Evolutionary conservation across 2,888 invertebrate species (phyloP).

Genomic region (Caenorhabditis macrosperma): DNA sequence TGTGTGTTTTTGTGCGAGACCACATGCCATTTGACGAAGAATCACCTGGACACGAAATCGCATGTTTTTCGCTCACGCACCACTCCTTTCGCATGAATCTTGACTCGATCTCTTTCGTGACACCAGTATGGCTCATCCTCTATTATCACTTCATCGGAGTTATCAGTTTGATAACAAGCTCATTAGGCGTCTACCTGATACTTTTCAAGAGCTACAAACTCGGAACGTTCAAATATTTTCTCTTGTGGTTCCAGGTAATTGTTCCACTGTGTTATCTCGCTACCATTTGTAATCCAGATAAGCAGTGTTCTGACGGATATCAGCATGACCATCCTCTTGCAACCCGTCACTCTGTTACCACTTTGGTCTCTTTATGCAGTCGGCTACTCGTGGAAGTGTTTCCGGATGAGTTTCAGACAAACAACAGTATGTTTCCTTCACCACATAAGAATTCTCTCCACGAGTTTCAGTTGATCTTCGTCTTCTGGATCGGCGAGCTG

Average conservation of each 20-base stretch:
- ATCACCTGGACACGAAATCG: neutral
- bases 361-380: neutral
- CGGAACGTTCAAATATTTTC: conserved; percentile 2
- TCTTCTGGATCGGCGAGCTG: neutral
- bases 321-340: neutral
- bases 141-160: neutral
- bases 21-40: neutral
- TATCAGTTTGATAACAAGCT: neutral
- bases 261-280: neutral
- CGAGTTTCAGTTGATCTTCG: conserved; percentile 4
- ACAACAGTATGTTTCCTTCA: conserved; percentile 1
- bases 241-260: conserved; percentile 5
- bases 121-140: neutral
- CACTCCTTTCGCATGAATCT: neutral
- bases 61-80: neutral
- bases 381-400: neutral
- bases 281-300: neutral
- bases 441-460: too few species aligned
- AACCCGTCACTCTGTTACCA: conserved; percentile 3
- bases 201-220: conserved; percentile 3
- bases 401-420: neutral
- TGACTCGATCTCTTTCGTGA: neutral
- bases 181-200: neutral
- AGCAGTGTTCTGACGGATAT: conserved; percentile 3
- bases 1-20: too few species aligned